phyloP scores from a whole-genome alignment of 2,113 vertebrate genomes.

The Clarias magur region DNA sequence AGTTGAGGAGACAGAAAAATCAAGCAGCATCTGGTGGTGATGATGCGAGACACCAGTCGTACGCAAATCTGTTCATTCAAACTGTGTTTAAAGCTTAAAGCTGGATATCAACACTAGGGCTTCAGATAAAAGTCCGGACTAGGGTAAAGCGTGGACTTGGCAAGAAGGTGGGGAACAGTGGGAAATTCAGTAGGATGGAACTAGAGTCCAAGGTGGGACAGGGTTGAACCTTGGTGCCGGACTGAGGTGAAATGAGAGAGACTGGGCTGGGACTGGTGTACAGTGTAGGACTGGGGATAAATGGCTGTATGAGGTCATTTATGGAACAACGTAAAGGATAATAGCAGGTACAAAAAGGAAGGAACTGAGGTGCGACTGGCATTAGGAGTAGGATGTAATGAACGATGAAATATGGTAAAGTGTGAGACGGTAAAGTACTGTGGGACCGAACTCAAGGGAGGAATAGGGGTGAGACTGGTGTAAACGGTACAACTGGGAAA shows the following conservation, averaged over 20 bases:
- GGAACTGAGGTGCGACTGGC: not conserved
- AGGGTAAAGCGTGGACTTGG: not conserved
- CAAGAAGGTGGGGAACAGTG: not conserved
- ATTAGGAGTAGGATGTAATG: not conserved
- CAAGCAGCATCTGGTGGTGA: not conserved
- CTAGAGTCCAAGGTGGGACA: not conserved
- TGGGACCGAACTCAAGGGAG: not conserved
- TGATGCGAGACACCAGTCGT: not conserved
- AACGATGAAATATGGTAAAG: not conserved
- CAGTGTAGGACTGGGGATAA: not conserved
- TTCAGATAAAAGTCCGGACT: not conserved
- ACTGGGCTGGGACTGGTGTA: not conserved
- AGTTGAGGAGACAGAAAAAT: not conserved
- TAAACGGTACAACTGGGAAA: not conserved
- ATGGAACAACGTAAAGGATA: not conserved
- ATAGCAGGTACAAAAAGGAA: not conserved
- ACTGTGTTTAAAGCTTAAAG: not conserved
- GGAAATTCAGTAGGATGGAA: not conserved
- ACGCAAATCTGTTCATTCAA: not conserved
- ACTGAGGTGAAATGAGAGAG: not conserved
- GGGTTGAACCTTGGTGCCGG: not conserved
- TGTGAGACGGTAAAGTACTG: not conserved
- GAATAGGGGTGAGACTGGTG: not conserved
- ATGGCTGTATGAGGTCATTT: not conserved
- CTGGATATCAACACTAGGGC: not conserved